Conservation (phyloP, 2,113 vertebrate genomes). For the Rana temporaria region DNA sequence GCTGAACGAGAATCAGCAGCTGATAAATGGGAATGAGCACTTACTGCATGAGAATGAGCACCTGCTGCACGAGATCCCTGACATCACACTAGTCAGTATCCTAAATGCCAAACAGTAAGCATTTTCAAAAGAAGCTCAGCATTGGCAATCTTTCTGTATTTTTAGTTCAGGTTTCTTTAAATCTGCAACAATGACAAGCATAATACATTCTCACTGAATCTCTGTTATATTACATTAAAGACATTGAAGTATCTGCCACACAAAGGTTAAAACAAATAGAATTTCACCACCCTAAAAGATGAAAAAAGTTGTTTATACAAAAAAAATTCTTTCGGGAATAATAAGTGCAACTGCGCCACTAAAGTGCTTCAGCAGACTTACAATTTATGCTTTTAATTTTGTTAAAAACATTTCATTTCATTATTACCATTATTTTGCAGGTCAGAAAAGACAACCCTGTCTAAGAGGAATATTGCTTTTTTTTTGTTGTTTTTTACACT, state of each 20-base stretch:
- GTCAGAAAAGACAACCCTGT: slow-evolving; percentile 47
- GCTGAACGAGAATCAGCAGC: too few relatives aligned
- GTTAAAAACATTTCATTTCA: slow-evolving; percentile 57
- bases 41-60: too few relatives aligned
- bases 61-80: too few relatives aligned
- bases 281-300: background rate
- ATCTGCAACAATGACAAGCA: too few relatives aligned
- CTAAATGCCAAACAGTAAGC: too few relatives aligned
- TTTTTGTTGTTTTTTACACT: background rate
- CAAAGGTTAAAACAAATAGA: slow-evolving; percentile 23
- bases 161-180: too few relatives aligned
- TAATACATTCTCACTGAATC: too few relatives aligned
- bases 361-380: slow-evolving; percentile 25
- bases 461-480: slow-evolving; percentile 3
- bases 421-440: slow-evolving; percentile 53
- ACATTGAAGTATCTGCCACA: background rate
- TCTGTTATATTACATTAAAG: too few relatives aligned
- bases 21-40: too few relatives aligned
- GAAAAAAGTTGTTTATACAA: background rate
- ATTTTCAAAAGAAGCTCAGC: too few relatives aligned
- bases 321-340: slow-evolving; percentile 32
- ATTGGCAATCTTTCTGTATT: too few relatives aligned
- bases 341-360: slow-evolving; percentile 26
- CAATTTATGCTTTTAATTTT: slow-evolving; percentile 57
- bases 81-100: too few relatives aligned